phyloP scores from a whole-genome alignment of 2,888 invertebrate species.

The Punctoribates punctum region DNA sequence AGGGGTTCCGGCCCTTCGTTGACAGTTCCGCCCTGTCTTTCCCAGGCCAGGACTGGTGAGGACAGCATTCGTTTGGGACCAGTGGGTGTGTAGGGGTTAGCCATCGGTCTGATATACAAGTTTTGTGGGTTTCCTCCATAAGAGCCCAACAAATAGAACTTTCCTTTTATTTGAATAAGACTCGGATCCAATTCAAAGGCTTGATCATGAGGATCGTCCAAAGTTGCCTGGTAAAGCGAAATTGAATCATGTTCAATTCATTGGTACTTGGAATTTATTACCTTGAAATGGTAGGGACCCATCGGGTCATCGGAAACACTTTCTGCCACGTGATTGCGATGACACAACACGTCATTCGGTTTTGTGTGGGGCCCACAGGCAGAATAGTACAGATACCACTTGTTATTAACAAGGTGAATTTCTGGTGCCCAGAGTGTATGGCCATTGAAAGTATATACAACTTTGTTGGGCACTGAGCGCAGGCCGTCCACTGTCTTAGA shows the following conservation, averaged over 20 bases:
- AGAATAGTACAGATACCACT: background rate
- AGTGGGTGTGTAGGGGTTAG: background rate
- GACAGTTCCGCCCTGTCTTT: background rate
- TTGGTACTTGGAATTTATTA: background rate
- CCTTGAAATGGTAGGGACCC: background rate
- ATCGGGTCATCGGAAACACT: background rate
- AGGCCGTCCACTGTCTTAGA: slow-evolving; percentile 3
- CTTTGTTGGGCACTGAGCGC: too few species aligned
- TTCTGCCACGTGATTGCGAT: background rate
- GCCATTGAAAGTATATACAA: too few species aligned
- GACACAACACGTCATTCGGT: background rate
- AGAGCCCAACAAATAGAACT: background rate
- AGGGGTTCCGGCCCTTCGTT: background rate
- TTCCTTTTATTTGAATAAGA: background rate
- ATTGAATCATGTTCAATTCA: background rate
- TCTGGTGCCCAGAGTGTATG: background rate
- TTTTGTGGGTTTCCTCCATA: background rate
- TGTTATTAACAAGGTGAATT: background rate
- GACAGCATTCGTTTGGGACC: background rate
- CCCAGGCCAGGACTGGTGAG: background rate
- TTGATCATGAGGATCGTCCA: background rate
- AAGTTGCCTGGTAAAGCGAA: background rate
- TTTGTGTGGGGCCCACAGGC: background rate
- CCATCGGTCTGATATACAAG: background rate
- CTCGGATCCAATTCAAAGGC: background rate